Conservation (phyloP, 2,113 vertebrate species). For the Brachyhypopomus gauderio region DNA sequence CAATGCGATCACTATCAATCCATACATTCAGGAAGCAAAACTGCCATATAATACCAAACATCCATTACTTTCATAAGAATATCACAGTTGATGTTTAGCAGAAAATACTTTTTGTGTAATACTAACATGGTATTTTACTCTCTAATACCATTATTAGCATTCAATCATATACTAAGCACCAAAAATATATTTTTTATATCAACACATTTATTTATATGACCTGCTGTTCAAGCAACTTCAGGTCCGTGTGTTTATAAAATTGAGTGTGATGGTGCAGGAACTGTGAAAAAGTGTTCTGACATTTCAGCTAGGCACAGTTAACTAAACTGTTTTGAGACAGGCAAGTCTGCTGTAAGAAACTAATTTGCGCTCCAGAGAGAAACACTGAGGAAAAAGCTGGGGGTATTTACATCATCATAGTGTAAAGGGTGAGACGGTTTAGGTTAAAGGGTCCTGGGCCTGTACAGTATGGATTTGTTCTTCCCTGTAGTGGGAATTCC, state of each 20-base stretch:
- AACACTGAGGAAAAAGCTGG: neutral
- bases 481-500: constrained; percentile 15
- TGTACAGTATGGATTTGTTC: constrained; percentile 39
- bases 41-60: too few relatives aligned
- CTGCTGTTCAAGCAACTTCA: neutral
- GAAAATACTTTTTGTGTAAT: too few relatives aligned
- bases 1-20: neutral
- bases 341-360: neutral
- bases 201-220: neutral
- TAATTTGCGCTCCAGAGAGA: constrained; percentile 17
- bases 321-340: neutral
- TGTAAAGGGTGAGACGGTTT: neutral
- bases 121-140: too few relatives aligned
- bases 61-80: too few relatives aligned
- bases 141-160: too few relatives aligned
- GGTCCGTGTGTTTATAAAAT: neutral
- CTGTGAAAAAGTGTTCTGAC: neutral
- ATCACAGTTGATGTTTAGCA: too few relatives aligned
- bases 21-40: neutral
- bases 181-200: neutral
- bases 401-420: neutral
- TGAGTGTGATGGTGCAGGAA: neutral
- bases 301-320: neutral
- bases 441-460: neutral
- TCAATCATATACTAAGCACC: neutral